Base-by-base conservation (phyloP, 2,113 vertebrate genomes). In the Perca fluviatilis region DNA sequence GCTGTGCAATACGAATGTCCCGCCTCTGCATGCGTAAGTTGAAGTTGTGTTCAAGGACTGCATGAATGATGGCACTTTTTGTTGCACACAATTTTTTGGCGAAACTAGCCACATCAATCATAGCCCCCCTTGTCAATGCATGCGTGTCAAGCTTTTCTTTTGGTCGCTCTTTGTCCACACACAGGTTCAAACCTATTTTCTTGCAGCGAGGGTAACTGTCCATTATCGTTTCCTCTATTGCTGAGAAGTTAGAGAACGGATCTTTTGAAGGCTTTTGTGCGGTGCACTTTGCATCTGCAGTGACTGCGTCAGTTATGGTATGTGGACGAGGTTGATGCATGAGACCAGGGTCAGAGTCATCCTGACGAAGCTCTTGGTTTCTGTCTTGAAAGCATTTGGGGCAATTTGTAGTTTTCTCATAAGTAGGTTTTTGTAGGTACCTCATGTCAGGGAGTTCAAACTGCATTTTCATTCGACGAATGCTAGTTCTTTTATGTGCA, bases 41-140 rank as follows among this genome's bases (percentile, higher is more conserved):
- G 13, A 88, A 85, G 75, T 85, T 82, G 72, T 80, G 72, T 12
- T 85, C 56, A 53, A 85, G 23, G 14, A 88, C 9, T 12, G 58
- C 73, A 53, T 51, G 27, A 23, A 72, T 6, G 1, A 57, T 16
- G 10, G 21, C 25, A 6, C 2, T 0, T 65, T 72, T 75, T 8
- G 14, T 66, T 50, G 53, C 74, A 50, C 82, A 79, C 47, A 88
- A 54, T 36, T 7, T 61, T 61, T 18, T 79, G 40, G 74, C 61
- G 64, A 79, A 85, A 5, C 1, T 1, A n/a, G 5, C 6, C 3
- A 88, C 61, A 51, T 88, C 86, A 1, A 0, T 40, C 16, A 85
- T 72, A 0, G 68, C 19, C 2, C 25, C 53, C 0, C 3, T 2
- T n/a, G 82, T 85, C 74, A 88, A 75, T 14, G 67, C 15, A 47